Percentiles rank a stretch among this genome's conserved stretches.
Conservation (phyloP, 2,888 invertebrate genomes). For the Clanis bilineata region DNA sequence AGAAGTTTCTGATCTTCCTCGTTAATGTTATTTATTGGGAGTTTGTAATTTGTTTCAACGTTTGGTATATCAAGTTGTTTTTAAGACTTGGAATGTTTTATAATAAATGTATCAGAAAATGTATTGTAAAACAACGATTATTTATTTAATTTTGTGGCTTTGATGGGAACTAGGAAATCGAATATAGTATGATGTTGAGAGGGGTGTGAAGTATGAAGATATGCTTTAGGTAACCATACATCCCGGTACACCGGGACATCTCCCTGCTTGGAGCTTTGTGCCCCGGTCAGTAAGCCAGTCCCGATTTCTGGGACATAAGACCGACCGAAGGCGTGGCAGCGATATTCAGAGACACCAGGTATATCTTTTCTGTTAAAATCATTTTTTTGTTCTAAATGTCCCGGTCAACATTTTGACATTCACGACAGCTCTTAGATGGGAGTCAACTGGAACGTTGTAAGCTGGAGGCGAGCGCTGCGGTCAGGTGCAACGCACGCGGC, state of each 20-base stretch:
- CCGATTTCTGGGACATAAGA: too few relatives aligned
- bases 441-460: constrained; percentile 26
- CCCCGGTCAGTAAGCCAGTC: too few relatives aligned
- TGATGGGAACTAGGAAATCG: too few relatives aligned
- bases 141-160: not conserved
- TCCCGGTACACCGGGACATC: too few relatives aligned
- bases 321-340: too few relatives aligned
- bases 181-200: not conserved
- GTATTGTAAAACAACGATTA: not conserved
- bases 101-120: not conserved
- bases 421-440: too few relatives aligned
- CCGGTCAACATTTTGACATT: too few relatives aligned
- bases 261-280: too few relatives aligned
- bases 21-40: not conserved
- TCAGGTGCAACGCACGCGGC: constrained; percentile 71
- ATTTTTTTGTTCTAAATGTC: too few relatives aligned
- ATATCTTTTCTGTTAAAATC: too few relatives aligned
- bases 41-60: not conserved
- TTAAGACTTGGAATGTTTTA: not conserved
- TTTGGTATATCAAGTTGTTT: not conserved
- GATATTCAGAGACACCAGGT: too few relatives aligned
- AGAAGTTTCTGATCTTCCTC: not conserved
- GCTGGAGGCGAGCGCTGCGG: constrained; percentile 45
- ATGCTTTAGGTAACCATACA: too few relatives aligned
- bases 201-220: not conserved